Base-by-base conservation (phyloP, 2,113 vertebrate genomes). In the Eudyptes chrysolophus region DNA sequence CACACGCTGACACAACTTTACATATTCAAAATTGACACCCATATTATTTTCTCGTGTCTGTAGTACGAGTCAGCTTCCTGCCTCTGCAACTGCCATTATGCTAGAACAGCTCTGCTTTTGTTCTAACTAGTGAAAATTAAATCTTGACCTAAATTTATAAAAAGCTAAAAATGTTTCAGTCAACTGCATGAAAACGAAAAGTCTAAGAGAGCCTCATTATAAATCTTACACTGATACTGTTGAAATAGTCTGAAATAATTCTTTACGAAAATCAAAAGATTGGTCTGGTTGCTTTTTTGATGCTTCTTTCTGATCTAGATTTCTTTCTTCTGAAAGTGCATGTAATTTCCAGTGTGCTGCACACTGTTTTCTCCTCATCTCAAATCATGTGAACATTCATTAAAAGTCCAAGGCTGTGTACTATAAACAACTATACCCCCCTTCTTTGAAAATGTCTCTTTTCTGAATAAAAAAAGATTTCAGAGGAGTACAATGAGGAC, bases 81-180 rank as follows among this genome's bases (percentile, higher is more conserved):
- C 64, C 71, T 92, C 94, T 57, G 76, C 66, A 94, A 72, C 72
- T 84, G 69, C 84, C 48, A 71, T 89, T 92, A 49, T 86, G 91
- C 95, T 94, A 77, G 61, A 97, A 97, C 72, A 78, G 93, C 94
- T 97, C 96, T 86, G 94, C 95, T 97, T 97, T 97, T 95, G 86
- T 97, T 97, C 94, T 96, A 92, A 96, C 75, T 84, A 79, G 82
- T 49, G 71, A 93, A 97, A 98, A 98, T 97, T 97, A 97, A 98
- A 97, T 92, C 96, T 97, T 96, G 84, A 95, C 92, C 96, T 96
- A 98, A 92, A 96, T 97, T 96, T 94, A 92, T 61, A 60, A 91
- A 94, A 80, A 95, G 44, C 71, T 75, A 95, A 93, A 92, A 95
- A 81, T 64, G 89, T 97, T 87, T 66, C 94, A 87, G 96, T 93